These are phyloP conservation scores for Cygnus atratus DNA, from an alignment of 2,113 vertebrate species.

Conservation along the genomic window DNA sequence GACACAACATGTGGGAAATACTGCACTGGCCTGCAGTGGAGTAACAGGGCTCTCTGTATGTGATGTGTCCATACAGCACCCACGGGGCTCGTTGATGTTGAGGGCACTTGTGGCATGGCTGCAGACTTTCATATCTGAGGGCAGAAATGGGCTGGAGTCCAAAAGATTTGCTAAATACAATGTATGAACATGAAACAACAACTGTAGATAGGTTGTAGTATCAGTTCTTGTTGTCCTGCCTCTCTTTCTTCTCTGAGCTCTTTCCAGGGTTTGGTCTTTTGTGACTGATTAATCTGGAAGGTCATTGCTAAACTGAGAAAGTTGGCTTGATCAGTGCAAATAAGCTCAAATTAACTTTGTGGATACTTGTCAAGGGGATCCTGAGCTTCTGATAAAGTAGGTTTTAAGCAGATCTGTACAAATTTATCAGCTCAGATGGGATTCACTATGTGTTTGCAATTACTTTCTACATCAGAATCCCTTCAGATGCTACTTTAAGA, in stretches of 20 bases:
- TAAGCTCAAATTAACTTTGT: background rate
- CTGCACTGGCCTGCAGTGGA: background rate
- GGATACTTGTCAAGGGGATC: background rate
- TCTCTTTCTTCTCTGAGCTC: background rate
- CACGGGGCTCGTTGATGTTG: background rate
- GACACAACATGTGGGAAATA: background rate
- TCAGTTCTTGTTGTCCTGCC: background rate
- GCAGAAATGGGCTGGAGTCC: background rate
- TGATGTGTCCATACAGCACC: background rate
- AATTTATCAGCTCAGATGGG: background rate
- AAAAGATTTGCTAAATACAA: background rate
- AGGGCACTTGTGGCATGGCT: background rate
- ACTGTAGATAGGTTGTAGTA: background rate
- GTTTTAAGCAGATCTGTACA: background rate
- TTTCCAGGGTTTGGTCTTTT: background rate
- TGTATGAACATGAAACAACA: background rate
- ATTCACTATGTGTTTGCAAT: background rate
- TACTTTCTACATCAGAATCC: background rate
- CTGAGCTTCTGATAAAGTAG: background rate
- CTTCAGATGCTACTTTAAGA: conserved; percentile 11
- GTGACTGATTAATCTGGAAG: background rate
- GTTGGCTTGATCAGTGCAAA: background rate
- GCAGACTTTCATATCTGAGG: background rate
- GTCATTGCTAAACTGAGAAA: background rate
- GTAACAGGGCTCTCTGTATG: conserved; percentile 38